Evolutionary conservation across 2,797 vertebrate species (phyloP).

Genomic region (Siniperca obscura): DNA sequence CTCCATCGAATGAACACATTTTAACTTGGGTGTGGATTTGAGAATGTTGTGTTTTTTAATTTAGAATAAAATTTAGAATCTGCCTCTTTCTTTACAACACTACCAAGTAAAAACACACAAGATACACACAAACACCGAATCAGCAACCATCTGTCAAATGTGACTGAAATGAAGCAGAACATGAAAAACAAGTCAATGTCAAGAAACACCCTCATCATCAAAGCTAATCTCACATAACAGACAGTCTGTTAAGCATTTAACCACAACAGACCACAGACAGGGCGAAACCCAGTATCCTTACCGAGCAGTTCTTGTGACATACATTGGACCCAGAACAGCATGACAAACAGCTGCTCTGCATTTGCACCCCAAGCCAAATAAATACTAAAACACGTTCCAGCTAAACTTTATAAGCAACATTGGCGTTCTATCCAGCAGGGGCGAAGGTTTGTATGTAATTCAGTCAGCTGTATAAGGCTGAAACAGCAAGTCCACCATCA

Average conservation of each 20-base stretch:
- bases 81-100: not conserved
- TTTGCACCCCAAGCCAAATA: constrained; percentile 69
- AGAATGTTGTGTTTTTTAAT: not conserved
- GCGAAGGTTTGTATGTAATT: constrained; percentile 59
- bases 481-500: constrained; percentile 53
- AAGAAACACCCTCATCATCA: constrained; percentile 29
- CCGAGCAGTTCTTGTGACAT: constrained; percentile 42
- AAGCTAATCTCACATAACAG: constrained; percentile 37
- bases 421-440: constrained; percentile 35
- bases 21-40: not conserved
- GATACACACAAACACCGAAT: not conserved
- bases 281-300: constrained; percentile 19
- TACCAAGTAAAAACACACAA: not conserved
- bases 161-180: constrained; percentile 21
- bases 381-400: constrained; percentile 63
- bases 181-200: constrained; percentile 24
- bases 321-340: constrained; percentile 52
- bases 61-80: not conserved
- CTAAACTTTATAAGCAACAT: constrained; percentile 42
- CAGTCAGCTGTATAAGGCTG: constrained; percentile 55
- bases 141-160: constrained; percentile 18
- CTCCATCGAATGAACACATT: not conserved
- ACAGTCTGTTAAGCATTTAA: constrained; percentile 34
- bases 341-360: constrained; percentile 76
- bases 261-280: constrained; percentile 30